phyloP scores from a whole-genome alignment of 2,113 vertebrate species.

The Megaceryle torquata region DNA sequence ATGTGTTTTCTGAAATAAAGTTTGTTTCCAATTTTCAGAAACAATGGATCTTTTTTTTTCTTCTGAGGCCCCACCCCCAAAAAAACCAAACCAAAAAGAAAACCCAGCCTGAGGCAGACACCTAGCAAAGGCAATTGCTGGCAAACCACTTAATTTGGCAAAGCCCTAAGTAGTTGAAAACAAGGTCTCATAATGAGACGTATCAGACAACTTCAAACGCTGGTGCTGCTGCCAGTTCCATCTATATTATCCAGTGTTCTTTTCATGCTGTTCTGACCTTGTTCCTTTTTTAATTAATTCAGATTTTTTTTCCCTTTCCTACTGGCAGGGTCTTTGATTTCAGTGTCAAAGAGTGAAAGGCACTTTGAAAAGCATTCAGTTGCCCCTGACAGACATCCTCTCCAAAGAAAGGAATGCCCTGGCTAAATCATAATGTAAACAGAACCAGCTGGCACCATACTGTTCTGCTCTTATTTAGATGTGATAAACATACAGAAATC shows the following conservation, averaged over 20 bases:
- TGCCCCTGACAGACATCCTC: neutral
- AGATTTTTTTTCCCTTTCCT: neutral
- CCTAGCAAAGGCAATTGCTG: neutral
- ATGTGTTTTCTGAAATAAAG: neutral
- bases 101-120: neutral
- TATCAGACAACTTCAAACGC: neutral
- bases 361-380: neutral
- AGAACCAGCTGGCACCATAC: neutral
- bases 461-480: conserved; percentile 5
- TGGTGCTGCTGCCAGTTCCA: neutral
- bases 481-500: conserved; percentile 22
- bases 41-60: neutral
- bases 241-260: neutral
- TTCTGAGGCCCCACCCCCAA: neutral
- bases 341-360: neutral
- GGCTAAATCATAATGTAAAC: neutral
- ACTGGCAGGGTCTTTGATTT: neutral
- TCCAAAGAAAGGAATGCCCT: neutral
- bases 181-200: neutral
- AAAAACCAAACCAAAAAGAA: neutral
- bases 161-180: neutral
- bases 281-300: neutral
- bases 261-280: neutral
- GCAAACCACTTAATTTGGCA: neutral
- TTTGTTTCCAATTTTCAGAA: neutral